Evolutionary conservation across 1,140 invertebrate species (phyloP), one percentile per base, ranked within the genome.

Genomic region (Plodia interpunctella): DNA sequence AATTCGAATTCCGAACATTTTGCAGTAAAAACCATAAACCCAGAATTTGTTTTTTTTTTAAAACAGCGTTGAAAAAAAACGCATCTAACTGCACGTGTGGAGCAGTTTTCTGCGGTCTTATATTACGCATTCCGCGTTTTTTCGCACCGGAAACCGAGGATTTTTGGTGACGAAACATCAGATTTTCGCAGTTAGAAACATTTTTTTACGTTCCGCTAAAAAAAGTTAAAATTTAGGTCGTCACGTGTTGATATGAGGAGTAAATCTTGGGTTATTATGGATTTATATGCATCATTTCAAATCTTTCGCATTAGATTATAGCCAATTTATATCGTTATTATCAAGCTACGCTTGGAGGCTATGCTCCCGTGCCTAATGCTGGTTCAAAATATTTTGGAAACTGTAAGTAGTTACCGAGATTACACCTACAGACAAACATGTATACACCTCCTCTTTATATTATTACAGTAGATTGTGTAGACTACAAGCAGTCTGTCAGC

Each of bases 91-190:
- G 70, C 83, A 84, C 80, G 72, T 86, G 72, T 68, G 79, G 72
- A 72, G 59, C 77, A 73, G 68, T 85, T 87, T 81, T 55, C 71
- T 83, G 82, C 72, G 72, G 80, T 79, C 72, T 88, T 65, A 83
- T 81, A 83, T 87, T 87, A 83, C 85, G 68, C 66, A 77, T 70
- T 76, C 70, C 68, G 55, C 74, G 85, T 86, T 88, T 86, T 80
- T 72, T 77, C 72, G 82, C 83, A 77, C 72, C 82, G 85, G 83
- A 88, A 85, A 79, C 74, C 69, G 79, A 60, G 61, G 74, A 84
- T 85, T 86, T 85, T 86, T 80, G 69, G 68, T 72, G 70, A 69
- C 70, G 73, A 78, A 81, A 74, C 66, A 66, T 69, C 57, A 25
- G 21, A 53, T 25, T 51, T 51, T 53, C n/a, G 38, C 15, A 44